Evolutionary conservation across 2,113 vertebrate species (phyloP).

Genomic region (Arizona elegans): DNA sequence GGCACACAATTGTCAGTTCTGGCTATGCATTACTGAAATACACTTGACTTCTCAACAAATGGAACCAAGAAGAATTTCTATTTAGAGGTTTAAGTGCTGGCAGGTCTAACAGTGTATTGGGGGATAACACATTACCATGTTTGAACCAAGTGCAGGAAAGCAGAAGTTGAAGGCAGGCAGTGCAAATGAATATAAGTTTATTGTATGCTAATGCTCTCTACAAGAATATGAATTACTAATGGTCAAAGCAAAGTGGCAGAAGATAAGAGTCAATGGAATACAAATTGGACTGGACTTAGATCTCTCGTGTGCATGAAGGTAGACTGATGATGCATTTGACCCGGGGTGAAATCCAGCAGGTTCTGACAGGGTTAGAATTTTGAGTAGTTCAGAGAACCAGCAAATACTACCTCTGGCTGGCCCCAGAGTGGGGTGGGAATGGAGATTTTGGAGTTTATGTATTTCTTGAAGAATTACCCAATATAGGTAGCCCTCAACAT

Average conservation of each 20-base stretch:
- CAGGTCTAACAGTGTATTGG: not conserved
- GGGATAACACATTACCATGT: not conserved
- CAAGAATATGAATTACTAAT: not conserved
- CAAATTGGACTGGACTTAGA: not conserved
- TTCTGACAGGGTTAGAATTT: too few species aligned
- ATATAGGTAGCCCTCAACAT: too few species aligned
- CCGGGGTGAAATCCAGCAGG: too few species aligned
- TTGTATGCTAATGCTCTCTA: not conserved
- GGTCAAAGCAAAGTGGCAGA: not conserved
- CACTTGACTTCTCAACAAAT: not conserved
- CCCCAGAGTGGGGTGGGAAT: too few species aligned
- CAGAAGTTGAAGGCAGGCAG: not conserved
- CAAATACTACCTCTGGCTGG: too few species aligned
- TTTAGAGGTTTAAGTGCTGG: not conserved
- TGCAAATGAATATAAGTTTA: not conserved
- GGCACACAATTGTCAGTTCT: not conserved
- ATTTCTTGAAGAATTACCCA: too few species aligned
- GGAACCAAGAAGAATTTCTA: not conserved
- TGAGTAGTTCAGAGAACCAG: too few species aligned
- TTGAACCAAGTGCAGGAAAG: not conserved
- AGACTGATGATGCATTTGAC: not conserved
- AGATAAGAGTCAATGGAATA: not conserved
- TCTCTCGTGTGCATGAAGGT: not conserved
- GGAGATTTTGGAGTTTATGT: too few species aligned
- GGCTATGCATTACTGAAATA: not conserved